Percentiles rank a stretch among this genome's conserved stretches.
Conservation (phyloP, 2,888 invertebrate genomes). For the Crematogaster levior region DNA sequence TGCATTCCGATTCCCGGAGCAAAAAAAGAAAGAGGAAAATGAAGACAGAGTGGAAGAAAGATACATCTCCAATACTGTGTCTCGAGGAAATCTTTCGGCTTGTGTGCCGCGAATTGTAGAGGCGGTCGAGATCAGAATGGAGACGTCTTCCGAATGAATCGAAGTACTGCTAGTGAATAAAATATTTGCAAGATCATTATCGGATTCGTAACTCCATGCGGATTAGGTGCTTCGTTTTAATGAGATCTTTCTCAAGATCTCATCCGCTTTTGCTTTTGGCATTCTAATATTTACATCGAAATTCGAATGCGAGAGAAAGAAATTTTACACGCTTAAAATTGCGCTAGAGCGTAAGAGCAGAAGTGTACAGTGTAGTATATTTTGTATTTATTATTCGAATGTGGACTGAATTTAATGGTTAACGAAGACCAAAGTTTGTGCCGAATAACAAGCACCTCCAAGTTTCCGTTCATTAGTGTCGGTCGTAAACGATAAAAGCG, state of each 20-base stretch:
- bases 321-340: neutral
- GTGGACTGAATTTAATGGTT: constrained; percentile 23
- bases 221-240: constrained; percentile 29
- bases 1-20: constrained; percentile 56
- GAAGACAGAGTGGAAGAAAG: constrained; percentile 18
- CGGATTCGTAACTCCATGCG: constrained; percentile 17
- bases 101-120: constrained; percentile 40
- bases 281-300: neutral
- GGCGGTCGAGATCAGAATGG: constrained; percentile 55
- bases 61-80: constrained; percentile 59
- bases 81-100: constrained; percentile 57
- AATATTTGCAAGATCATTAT: constrained; percentile 60
- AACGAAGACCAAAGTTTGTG: constrained; percentile 32
- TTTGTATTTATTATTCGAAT: constrained; percentile 35
- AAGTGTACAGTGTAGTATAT: neutral
- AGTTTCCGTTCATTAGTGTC: constrained; percentile 45
- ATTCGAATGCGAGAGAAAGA: neutral
- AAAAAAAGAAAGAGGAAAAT: constrained; percentile 40
- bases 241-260: constrained; percentile 10
- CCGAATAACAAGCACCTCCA: constrained; percentile 26
- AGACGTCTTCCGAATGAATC: constrained; percentile 38
- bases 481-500: constrained; percentile 49
- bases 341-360: neutral
- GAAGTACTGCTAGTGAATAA: constrained; percentile 22
- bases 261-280: neutral